Evolutionary conservation across 2,888 invertebrate species (phyloP).

Genomic region (Halictus quadricinctus): DNA sequence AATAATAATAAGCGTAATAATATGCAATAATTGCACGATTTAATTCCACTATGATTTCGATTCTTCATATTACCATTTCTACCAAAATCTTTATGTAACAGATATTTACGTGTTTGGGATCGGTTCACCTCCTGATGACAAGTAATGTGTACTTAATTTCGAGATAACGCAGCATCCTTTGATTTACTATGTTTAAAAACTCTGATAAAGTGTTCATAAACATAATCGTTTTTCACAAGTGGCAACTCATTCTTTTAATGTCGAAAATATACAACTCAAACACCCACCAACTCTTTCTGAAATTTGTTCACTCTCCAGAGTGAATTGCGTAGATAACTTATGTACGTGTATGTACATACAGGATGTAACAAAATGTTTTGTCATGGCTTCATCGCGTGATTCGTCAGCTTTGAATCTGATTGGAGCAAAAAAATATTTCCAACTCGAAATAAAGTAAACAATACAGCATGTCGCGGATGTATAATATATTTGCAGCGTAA

Average conservation of each 20-base stretch:
- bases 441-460: neutral
- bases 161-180: neutral
- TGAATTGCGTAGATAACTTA: neutral
- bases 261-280: neutral
- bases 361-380: too few species aligned
- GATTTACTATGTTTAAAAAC: slow-evolving; percentile 9
- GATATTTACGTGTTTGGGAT: neutral
- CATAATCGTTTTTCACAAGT: neutral
- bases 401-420: too few species aligned
- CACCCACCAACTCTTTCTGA: neutral
- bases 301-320: neutral
- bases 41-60: neutral
- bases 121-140: neutral
- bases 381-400: too few species aligned
- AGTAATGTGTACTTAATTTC: neutral
- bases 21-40: neutral
- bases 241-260: neutral
- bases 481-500: neutral
- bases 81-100: neutral
- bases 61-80: neutral
- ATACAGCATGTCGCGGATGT: neutral
- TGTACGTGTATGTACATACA: too few species aligned
- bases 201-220: neutral
- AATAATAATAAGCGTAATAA: too few species aligned
- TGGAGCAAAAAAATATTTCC: neutral